Evolutionary conservation across 92 coral and sea anemone genomes (phyloP), one percentile per base, ranked within the genome.

Genomic region (Micromussa lordhowensis): DNA sequence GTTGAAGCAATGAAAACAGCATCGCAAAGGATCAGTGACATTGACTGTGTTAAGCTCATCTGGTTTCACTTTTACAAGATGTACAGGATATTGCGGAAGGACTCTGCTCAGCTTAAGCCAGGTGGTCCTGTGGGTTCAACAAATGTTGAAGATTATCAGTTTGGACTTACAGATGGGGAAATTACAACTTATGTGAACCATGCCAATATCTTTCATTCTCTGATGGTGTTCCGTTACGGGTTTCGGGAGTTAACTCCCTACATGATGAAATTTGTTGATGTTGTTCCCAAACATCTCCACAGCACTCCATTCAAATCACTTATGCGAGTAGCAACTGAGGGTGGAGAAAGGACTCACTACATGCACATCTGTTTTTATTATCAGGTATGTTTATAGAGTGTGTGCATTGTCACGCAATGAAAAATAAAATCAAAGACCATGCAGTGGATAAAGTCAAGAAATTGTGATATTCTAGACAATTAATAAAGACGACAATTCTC

Each of bases 71-170:
- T 84, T 21, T 48, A 83, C 36, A 44, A 38, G 79, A 84, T 84
- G 87, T 84, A 84, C 44, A 51, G 66, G 28, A 72, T 84, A 51
- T 70, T 77, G 8, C 34, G 87, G 66, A 53, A 84, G 55, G 88
- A 84, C 49, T 32, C 66, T 54, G 80, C 88, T 17, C 54, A 70
- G 31, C 73, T 75, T 0, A 32, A 59, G 31, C 22, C 81, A 54
- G 88, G 81, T 4, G 6, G 4, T 32, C 32, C 40, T 5, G 17
- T 16, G 1, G 55, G 88, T 29, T 70, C 70, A 73, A 35, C 30
- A 78, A 73, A 73, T 13, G 81, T 66, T 84, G 88, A 29, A 9
- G 88, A 84, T 81, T 84, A 84, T 84, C 81, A 51, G 68, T 84
- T 84, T 84, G 88, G 88, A 51, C n/a, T 76, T 84, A 40, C 76